phyloP scores from a whole-genome alignment of 2,113 vertebrate species.

The Glaucidium brasilianum region DNA sequence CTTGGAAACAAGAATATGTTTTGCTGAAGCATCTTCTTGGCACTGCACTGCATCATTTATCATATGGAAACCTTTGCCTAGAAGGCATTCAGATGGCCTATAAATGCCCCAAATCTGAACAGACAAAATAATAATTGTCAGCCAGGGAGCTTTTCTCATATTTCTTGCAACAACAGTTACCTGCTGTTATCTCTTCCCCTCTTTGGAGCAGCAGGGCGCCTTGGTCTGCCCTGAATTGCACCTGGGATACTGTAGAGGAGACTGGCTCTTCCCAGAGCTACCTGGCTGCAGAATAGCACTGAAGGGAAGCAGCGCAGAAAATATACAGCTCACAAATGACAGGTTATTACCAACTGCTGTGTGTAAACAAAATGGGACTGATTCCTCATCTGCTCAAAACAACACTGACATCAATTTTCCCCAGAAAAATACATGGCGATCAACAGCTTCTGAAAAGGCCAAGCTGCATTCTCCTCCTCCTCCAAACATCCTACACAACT shows the following conservation, averaged over 20 bases:
- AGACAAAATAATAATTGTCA: background rate
- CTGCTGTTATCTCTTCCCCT: background rate
- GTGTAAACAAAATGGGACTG: background rate
- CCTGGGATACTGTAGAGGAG: background rate
- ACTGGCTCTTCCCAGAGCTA: background rate
- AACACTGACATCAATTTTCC: background rate
- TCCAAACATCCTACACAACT: background rate
- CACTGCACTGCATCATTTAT: background rate
- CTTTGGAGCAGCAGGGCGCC: background rate
- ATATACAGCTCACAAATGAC: background rate
- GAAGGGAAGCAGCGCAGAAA: background rate
- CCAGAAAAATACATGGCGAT: rapidly evolving
- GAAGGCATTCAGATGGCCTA: background rate
- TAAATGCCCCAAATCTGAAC: background rate
- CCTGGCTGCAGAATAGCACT: background rate
- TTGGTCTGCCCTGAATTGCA: background rate
- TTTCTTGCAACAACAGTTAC: background rate
- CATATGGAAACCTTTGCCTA: background rate
- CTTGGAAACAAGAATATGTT: background rate
- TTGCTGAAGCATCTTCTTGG: background rate
- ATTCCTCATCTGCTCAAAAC: background rate
- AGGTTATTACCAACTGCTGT: background rate
- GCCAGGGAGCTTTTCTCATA: background rate
- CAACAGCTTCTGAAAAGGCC: background rate
- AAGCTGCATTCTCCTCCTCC: background rate